These are phyloP conservation scores for Choristoneura rosaceana DNA, from an alignment of 2,888 invertebrate species.

Conservation along the genomic window DNA sequence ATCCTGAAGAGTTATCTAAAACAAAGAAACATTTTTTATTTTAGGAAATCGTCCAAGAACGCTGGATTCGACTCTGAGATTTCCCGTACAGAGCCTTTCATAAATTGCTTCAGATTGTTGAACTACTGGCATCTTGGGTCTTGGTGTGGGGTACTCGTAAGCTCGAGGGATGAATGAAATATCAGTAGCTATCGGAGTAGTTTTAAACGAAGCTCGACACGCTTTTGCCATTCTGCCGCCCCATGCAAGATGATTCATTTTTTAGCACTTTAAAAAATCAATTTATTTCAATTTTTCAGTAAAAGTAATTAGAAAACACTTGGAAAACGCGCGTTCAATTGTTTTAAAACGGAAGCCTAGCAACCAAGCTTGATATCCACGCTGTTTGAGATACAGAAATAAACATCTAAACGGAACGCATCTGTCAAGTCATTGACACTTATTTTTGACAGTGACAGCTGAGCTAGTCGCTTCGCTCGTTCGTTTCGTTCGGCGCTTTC, in stretches of 20 bases:
- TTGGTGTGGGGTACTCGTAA: slow-evolving; percentile 48
- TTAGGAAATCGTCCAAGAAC: slow-evolving; percentile 45
- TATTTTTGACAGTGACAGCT: background rate
- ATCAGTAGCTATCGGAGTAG: slow-evolving; percentile 61
- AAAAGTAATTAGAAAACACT: background rate
- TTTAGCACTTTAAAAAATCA: background rate
- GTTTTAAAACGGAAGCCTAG: background rate
- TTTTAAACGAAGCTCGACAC: slow-evolving; percentile 62
- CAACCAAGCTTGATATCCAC: background rate
- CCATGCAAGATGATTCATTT: slow-evolving; percentile 70
- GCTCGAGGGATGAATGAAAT: slow-evolving; percentile 48
- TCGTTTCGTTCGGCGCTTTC: background rate
- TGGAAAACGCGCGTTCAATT: background rate
- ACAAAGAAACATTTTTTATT: slow-evolving; percentile 43
- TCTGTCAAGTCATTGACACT: background rate
- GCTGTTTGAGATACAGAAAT: background rate
- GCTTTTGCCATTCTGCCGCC: slow-evolving; percentile 62
- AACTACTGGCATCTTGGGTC: slow-evolving; percentile 47
- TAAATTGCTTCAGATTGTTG: slow-evolving; percentile 44
- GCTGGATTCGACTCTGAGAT: slow-evolving; percentile 53
- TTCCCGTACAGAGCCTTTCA: slow-evolving; percentile 54
- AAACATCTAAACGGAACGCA: slow-evolving; percentile 5
- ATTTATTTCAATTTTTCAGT: background rate
- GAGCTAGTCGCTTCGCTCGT: no score
- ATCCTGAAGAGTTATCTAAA: slow-evolving; percentile 21